Conservation (phyloP, 2,797 vertebrate genomes). For the Hypotaenidia okinawae region DNA sequence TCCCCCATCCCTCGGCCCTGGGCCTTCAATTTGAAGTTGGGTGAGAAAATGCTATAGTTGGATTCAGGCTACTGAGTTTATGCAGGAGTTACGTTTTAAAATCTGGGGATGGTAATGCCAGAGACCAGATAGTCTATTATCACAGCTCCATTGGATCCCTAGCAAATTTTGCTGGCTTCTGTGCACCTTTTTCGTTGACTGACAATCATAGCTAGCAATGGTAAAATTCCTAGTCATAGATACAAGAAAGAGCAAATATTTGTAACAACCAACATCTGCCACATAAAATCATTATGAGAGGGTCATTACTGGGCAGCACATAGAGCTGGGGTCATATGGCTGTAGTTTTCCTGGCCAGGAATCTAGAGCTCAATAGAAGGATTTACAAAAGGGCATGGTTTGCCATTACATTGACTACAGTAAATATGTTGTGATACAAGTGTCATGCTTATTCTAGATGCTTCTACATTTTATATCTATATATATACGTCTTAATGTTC, state of each 20-base stretch:
- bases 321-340: neutral
- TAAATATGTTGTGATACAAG: neutral
- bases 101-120: neutral
- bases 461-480: neutral
- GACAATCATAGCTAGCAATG: neutral
- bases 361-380: neutral
- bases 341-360: neutral
- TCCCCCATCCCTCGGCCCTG: neutral
- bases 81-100: neutral
- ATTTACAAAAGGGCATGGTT: neutral
- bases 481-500: neutral
- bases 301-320: accelerated
- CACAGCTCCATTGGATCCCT: neutral
- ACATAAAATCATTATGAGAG: neutral
- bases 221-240: neutral
- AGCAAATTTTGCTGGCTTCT: neutral
- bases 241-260: neutral
- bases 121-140: neutral
- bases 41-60: neutral
- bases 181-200: neutral
- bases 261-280: neutral
- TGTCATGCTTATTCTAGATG: neutral
- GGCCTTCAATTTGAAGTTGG: neutral
- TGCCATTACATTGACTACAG: neutral
- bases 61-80: neutral